phyloP scores from a whole-genome alignment of 1,140 invertebrate species.

The Physella acuta region DNA sequence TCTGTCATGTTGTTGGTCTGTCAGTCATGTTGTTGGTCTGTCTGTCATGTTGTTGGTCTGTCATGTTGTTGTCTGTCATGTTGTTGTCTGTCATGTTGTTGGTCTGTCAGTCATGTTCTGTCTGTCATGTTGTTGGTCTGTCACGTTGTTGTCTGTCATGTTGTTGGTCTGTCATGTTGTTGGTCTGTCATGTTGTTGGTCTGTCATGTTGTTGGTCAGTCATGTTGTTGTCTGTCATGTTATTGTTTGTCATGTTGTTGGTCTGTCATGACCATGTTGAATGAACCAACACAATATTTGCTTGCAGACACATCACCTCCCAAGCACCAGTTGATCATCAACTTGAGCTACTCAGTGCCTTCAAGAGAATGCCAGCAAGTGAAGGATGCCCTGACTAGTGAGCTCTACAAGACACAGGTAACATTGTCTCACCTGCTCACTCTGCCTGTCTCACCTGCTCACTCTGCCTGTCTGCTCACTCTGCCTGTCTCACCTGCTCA shows the following conservation, averaged over 20 bases:
- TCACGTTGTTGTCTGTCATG: background rate
- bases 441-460: too few species aligned
- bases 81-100: background rate
- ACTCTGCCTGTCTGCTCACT: too few species aligned
- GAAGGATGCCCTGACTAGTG: background rate
- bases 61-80: background rate
- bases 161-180: background rate
- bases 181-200: background rate
- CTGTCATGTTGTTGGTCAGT: background rate
- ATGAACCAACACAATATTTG: too few species aligned
- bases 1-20: background rate
- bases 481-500: too few species aligned
- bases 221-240: background rate
- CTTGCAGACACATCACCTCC: background rate
- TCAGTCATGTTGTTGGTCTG: background rate
- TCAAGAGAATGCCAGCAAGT: constrained; percentile 7
- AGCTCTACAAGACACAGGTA: constrained; percentile 9
- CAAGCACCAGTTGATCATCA: background rate
- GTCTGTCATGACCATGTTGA: background rate
- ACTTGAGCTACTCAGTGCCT: constrained; percentile 6
- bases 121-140: background rate
- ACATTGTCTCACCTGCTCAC: too few species aligned
- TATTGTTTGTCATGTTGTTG: background rate
- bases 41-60: too few species aligned
- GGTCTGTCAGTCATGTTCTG: too few species aligned